Percentiles rank a stretch among this genome's conserved stretches.
These are phyloP conservation scores for Tetraodon nigroviridis DNA, from an alignment of 2,113 vertebrate genomes.

Conservation along the genomic window DNA sequence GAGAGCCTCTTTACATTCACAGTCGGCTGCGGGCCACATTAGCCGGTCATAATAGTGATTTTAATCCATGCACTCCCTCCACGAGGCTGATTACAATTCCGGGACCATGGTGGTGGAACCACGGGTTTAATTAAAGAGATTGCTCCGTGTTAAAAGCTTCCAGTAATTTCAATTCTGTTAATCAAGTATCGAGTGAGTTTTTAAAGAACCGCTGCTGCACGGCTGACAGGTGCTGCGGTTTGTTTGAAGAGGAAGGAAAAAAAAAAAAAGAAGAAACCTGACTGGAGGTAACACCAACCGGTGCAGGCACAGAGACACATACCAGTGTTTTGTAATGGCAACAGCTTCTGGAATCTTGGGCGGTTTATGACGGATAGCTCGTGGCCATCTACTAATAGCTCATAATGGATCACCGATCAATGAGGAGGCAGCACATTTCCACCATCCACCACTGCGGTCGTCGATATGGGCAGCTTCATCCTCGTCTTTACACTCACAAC, in stretches of 20 bases:
- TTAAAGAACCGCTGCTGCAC: not conserved
- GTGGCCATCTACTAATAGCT: slow-evolving; percentile 45
- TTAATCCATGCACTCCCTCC: not conserved
- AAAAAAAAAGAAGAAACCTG: not conserved
- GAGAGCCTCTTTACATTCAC: not conserved
- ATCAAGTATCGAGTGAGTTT: no score
- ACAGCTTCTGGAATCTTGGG: no score
- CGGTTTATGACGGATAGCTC: slow-evolving; percentile 54
- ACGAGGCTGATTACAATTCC: not conserved
- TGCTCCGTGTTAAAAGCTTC: not conserved
- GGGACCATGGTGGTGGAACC: not conserved
- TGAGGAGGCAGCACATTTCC: slow-evolving; percentile 61
- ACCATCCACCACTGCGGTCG: slow-evolving; percentile 48
- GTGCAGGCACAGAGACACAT: not conserved
- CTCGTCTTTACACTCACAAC: slow-evolving; percentile 40
- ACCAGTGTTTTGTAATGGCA: no score
- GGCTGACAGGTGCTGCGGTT: not conserved
- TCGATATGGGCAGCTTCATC: slow-evolving; percentile 50
- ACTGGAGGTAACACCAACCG: not conserved
- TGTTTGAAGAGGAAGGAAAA: not conserved
- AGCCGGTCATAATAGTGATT: not conserved
- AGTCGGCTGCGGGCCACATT: no score
- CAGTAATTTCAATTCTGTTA: not conserved
- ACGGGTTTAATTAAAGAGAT: not conserved
- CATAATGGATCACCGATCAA: slow-evolving; percentile 65